phyloP scores from a whole-genome alignment of 2,113 vertebrate genomes.

The Alexandromys fortis region DNA sequence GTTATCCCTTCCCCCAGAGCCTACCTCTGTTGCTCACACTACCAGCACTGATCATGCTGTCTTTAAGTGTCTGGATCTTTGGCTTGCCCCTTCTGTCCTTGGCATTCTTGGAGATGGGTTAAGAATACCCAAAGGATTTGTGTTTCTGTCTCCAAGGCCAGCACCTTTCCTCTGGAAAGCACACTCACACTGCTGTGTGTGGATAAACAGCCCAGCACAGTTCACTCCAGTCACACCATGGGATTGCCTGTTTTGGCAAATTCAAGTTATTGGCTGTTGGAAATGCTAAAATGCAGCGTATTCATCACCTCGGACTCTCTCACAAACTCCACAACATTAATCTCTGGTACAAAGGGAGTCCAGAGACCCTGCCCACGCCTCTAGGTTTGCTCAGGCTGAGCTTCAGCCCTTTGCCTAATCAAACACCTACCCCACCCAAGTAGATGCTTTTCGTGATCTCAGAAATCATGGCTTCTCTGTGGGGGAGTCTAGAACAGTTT shows the following conservation, averaged over 20 bases:
- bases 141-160: background rate
- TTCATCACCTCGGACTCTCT: background rate
- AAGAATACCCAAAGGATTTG: background rate
- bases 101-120: background rate
- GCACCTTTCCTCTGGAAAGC: background rate
- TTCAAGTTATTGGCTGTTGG: background rate
- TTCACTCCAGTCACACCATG: background rate
- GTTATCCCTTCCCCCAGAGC: background rate
- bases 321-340: rapidly evolving
- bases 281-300: background rate
- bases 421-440: background rate
- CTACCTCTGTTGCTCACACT: background rate
- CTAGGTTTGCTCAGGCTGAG: background rate
- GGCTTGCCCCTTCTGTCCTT: background rate
- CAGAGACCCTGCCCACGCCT: background rate
- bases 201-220: background rate
- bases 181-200: background rate
- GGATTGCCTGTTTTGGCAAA: background rate
- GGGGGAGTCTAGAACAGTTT: background rate
- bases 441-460: background rate
- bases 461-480: background rate
- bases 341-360: background rate
- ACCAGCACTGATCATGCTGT: background rate
- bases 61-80: background rate
- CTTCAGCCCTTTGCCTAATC: background rate